A percentile compares a stretch with the other conserved stretches of the same genome.
These are phyloP conservation scores for Microctenopoma stevenorrisi DNA, from an alignment of 2,797 vertebrate species.

Conservation along the genomic window DNA sequence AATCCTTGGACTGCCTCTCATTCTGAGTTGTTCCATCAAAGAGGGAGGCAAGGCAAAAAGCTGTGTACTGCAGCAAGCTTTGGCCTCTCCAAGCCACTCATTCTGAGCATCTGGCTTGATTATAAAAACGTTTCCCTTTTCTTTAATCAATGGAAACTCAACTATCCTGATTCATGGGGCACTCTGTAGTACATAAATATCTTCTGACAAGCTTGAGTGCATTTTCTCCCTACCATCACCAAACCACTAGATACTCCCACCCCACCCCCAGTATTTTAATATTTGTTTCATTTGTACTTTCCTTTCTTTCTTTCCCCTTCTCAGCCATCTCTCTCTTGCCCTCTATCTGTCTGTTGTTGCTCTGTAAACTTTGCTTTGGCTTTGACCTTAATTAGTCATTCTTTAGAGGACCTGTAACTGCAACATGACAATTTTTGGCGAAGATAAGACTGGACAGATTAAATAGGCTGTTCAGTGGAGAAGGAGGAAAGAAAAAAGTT, in stretches of 20 bases:
- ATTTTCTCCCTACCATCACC: conserved; percentile 34
- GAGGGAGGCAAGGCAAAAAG: conserved; percentile 30
- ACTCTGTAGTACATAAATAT: conserved; percentile 82
- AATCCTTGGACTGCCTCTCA: conserved; percentile 17
- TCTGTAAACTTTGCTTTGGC: conserved; percentile 52
- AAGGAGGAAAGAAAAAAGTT: conserved; percentile 39
- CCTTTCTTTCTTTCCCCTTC: conserved; percentile 25
- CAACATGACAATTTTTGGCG: conserved; percentile 63
- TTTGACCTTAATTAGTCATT: conserved; percentile 69
- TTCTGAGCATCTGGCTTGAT: conserved; percentile 76
- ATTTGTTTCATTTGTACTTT: conserved; percentile 42
- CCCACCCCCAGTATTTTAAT: conserved; percentile 13
- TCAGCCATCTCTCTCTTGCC: conserved; percentile 24
- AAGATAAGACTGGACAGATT: conserved; percentile 64
- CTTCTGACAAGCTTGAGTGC: conserved; percentile 76
- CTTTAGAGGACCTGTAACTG: conserved; percentile 57
- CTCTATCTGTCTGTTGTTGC: conserved; percentile 23
- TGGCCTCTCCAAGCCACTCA: conserved; percentile 63
- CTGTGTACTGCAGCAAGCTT: conserved; percentile 56
- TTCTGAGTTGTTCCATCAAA: conserved; percentile 32
- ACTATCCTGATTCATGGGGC: conserved; percentile 77
- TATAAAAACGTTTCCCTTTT: conserved; percentile 81
- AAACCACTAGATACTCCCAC: conserved; percentile 17
- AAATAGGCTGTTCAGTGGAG: conserved; percentile 46
- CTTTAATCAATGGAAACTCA: conserved; percentile 84